These are phyloP conservation scores for Lochmaea crataegi DNA, from an alignment of 2,888 invertebrate species.

Conservation along the genomic window DNA sequence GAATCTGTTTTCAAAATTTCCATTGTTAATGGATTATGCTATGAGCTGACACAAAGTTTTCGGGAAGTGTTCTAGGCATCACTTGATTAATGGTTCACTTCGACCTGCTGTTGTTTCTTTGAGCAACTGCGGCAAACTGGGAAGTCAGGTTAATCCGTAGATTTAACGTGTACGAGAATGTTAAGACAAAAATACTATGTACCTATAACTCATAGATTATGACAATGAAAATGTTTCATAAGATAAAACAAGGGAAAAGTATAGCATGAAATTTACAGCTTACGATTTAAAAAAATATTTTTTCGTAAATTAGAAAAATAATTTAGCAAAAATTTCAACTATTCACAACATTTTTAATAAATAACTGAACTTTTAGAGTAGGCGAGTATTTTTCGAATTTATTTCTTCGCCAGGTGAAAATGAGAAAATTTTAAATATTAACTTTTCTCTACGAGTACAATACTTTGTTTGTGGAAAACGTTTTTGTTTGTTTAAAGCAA, in stretches of 20 bases:
- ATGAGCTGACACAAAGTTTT: constrained; percentile 4
- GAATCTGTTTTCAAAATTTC: background rate
- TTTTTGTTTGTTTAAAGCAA: too few species aligned
- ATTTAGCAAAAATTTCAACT: too few species aligned
- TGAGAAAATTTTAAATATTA: too few species aligned
- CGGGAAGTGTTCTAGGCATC: constrained; percentile 1
- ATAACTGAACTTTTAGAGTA: too few species aligned
- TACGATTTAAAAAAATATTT: too few species aligned
- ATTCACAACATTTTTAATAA: too few species aligned
- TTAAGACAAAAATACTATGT: background rate
- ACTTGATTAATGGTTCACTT: background rate
- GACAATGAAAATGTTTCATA: background rate
- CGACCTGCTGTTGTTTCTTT: background rate
- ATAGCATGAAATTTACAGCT: too few species aligned
- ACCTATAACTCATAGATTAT: background rate
- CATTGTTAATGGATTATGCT: constrained; percentile 7
- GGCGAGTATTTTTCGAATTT: too few species aligned
- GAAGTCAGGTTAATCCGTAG: background rate
- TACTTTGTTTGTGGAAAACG: too few species aligned
- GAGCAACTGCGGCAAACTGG: constrained; percentile 6
- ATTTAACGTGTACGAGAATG: background rate
- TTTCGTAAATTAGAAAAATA: too few species aligned
- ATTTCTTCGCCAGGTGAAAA: too few species aligned
- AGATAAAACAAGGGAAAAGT: background rate
- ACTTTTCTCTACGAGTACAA: too few species aligned